Percentiles rank a stretch among this genome's conserved stretches.
phyloP scores from a whole-genome alignment of 1,140 invertebrate genomes.

The Aporrectodea caliginosa region DNA sequence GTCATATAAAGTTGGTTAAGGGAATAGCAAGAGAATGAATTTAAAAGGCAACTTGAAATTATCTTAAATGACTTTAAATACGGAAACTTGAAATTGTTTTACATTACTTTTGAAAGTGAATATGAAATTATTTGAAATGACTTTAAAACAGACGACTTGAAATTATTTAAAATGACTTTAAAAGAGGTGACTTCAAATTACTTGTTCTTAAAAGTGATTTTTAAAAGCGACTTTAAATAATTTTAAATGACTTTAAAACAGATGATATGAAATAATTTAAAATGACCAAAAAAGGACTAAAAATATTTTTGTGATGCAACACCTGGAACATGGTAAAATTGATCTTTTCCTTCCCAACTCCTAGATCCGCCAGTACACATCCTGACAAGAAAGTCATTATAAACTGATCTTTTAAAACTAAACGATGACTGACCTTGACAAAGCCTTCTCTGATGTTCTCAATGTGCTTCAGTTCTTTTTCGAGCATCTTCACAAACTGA shows the following conservation, averaged over 20 bases:
- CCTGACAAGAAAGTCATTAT: neutral
- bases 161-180: neutral
- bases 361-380: neutral
- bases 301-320: neutral
- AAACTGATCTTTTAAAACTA: neutral
- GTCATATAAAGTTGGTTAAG: neutral
- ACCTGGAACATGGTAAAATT: neutral
- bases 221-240: neutral
- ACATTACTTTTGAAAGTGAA: neutral
- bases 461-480: constrained; percentile 57
- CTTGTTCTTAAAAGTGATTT: too few relatives aligned
- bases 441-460: constrained; percentile 58
- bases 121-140: neutral
- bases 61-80: neutral
- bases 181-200: too few relatives aligned
- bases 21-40: constrained; percentile 4
- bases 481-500: constrained; percentile 60
- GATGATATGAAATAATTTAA: neutral
- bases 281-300: neutral
- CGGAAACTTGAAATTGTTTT: neutral
- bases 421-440: constrained; percentile 46
- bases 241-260: neutral
- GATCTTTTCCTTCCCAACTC: neutral
- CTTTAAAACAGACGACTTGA: neutral
- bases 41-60: constrained; percentile 5